Conservation (phyloP, 2,797 vertebrate species). For the Stomatorhinus walkeri region DNA sequence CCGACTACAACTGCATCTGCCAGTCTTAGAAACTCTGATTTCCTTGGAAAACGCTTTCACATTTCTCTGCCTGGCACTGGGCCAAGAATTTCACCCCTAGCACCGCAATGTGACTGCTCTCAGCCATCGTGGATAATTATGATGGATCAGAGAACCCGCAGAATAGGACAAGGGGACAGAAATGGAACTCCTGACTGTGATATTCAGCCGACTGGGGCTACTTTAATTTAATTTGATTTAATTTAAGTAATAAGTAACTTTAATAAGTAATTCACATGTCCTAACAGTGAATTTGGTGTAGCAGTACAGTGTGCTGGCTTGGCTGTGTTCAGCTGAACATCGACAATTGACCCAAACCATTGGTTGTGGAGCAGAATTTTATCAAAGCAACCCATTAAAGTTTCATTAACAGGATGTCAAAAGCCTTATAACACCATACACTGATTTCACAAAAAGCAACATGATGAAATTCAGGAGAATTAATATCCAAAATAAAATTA, state of each 20-base stretch:
- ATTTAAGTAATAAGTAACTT: neutral
- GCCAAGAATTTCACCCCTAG: neutral
- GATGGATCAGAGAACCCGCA: neutral
- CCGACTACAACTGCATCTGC: neutral
- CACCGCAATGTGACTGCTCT: neutral
- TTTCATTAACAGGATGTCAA: neutral
- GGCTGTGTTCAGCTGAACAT: neutral
- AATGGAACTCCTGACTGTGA: slow-evolving; percentile 5
- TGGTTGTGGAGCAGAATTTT: neutral
- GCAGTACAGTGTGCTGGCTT: neutral
- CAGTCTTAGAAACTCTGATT: neutral
- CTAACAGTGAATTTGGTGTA: neutral
- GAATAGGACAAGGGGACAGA: neutral
- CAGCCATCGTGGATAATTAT: neutral
- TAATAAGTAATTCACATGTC: slow-evolving; percentile 4
- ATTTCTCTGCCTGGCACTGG: neutral
- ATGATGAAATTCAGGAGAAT: neutral
- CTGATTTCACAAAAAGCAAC: neutral
- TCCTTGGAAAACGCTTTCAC: neutral
- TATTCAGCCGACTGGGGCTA: slow-evolving; percentile 2
- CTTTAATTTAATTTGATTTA: slow-evolving; percentile 4
- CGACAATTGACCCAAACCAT: neutral
- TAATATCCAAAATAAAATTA: neutral
- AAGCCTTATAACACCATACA: neutral
- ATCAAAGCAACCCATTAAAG: neutral